Conservation (phyloP, 2,113 vertebrate species). For the Sinocyclocheilus rhinocerous region DNA sequence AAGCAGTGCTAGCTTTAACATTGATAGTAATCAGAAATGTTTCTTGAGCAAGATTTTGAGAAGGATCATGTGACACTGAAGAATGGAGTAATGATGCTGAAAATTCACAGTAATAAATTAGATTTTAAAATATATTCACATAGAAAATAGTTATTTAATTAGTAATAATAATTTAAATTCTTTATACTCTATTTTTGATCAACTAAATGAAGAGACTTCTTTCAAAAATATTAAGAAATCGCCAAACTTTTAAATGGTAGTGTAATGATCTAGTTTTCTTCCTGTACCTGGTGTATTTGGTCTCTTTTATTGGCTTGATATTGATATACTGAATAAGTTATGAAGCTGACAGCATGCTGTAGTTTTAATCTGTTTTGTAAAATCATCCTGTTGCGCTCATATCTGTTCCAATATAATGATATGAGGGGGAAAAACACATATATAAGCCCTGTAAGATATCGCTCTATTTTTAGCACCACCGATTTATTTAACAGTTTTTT, state of each 20-base stretch:
- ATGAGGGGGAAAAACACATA: not conserved
- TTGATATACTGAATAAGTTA: conserved; percentile 44
- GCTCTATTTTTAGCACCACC: not conserved
- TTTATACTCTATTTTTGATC: not conserved
- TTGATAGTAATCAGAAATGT: too few relatives aligned
- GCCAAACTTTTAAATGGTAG: not conserved
- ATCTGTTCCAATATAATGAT: conserved; percentile 27
- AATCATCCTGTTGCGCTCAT: conserved; percentile 55
- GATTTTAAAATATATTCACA: not conserved
- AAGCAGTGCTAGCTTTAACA: not conserved
- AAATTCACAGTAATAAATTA: not conserved
- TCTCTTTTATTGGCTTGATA: not conserved
- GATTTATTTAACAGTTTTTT: not conserved
- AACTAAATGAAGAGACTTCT: not conserved
- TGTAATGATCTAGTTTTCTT: not conserved
- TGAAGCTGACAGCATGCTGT: conserved; percentile 52
- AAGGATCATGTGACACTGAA: too few relatives aligned
- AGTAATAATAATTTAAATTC: not conserved
- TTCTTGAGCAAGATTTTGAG: too few relatives aligned
- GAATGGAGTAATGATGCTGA: not conserved
- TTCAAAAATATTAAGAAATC: not conserved
- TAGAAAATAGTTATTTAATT: not conserved
- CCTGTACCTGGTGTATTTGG: not conserved
- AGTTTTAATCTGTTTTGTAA: conserved; percentile 61
- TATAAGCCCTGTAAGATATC: conserved; percentile 43